Percentiles rank a stretch among this genome's conserved stretches.
phyloP scores from a whole-genome alignment of 35 echinoderm and acorn worm genomes.

The Anneissia japonica region DNA sequence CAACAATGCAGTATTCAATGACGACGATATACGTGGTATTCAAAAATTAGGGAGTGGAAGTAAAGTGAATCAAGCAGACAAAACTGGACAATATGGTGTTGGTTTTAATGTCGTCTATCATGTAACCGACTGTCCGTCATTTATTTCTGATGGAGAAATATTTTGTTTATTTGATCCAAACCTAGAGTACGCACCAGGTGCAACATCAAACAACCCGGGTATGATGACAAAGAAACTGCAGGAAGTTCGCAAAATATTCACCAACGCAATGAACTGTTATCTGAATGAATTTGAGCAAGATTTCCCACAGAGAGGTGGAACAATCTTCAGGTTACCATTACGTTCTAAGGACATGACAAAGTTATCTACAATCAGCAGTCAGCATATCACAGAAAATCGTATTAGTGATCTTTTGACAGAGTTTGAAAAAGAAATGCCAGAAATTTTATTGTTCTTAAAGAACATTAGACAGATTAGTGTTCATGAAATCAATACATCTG shows the following conservation, averaged over 20 bases:
- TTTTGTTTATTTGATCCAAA: constrained; percentile 36
- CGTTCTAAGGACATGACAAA: too few relatives aligned
- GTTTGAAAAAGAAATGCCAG: constrained; percentile 8
- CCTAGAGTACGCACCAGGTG: constrained; percentile 5
- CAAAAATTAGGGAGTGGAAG: constrained; percentile 64
- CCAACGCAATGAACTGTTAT: neutral
- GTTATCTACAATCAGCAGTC: neutral
- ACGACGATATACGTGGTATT: constrained; percentile 73
- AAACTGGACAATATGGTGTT: constrained; percentile 62
- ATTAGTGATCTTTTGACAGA: neutral
- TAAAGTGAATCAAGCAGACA: constrained; percentile 39
- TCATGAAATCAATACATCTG: neutral
- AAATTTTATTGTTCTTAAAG: constrained; percentile 13
- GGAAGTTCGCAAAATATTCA: neutral
- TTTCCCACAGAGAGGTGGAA: neutral
- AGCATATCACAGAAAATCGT: neutral
- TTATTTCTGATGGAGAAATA: constrained; percentile 38
- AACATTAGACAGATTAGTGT: constrained; percentile 1
- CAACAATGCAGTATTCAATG: constrained; percentile 67
- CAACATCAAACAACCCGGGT: constrained; percentile 1
- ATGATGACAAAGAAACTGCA: neutral
- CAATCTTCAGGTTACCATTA: constrained; percentile 13
- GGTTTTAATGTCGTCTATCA: constrained; percentile 85
- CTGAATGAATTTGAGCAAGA: neutral
- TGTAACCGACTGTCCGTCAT: constrained; percentile 71